Evolutionary conservation across 2,888 invertebrate genomes (phyloP), one percentile per base, ranked within the genome.

Genomic region (Tachina grossa): DNA sequence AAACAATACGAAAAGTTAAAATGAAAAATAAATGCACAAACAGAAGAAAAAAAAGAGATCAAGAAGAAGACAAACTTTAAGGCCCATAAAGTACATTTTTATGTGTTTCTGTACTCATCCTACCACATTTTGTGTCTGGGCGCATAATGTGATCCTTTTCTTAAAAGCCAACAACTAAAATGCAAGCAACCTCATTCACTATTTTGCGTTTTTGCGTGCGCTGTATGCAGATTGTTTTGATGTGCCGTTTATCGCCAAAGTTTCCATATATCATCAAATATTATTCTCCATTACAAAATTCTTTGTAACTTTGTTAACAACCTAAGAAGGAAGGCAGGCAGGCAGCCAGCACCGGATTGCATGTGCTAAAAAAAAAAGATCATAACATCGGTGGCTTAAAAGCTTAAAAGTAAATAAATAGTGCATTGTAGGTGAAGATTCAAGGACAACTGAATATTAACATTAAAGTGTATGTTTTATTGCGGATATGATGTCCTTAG

Each of bases 51-150:
- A 31, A 4, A 31, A 47, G n/a, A 69, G 43, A 51, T 51, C n/a
- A n/a, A n/a, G 22, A 53, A 59, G 19, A 45, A 75, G 59, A 53
- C 53, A 90, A 78, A 90, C 88, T 51, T 90, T 90, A 90, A 90
- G 89, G 89, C 88, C 88, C 90, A 90, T 90, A 90, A 90, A 90
- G 89, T 88, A 88, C 86, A 87, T 89, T 89, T 90, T 90, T 90
- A 90, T 90, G 90, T 89, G 87, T 83, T 77, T 72, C 51, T 72
- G 81, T 81, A 84, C 82, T 78, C 78, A 80, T 82, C 82, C 78
- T 78, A 77, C 77, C 59, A 47, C 61, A 75, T 75, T 69, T 75
- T 61, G 68, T 68, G 68, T 68, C 59, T 45, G 81, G 68, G 51
- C 75, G 22, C 75, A 81, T 68, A 81, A 81, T 81, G 75, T 81